Evolutionary conservation across 2,113 vertebrate species (phyloP).

Genomic region (Leucopsar rothschildi): DNA sequence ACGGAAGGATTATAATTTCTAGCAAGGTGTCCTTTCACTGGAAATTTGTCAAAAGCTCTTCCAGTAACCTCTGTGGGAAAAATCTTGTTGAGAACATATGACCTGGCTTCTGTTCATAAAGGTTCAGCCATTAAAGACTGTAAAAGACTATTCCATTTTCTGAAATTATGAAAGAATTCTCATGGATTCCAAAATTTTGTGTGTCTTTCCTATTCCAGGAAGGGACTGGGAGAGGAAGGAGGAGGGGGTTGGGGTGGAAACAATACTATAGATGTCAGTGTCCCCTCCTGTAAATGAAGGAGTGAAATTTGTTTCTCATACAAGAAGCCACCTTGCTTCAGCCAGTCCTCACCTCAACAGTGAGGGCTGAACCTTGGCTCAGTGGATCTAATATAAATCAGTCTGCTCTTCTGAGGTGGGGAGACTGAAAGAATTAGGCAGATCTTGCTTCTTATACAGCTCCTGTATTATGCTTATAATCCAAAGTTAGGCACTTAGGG

Average conservation of each 20-base stretch:
- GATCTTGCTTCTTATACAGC: neutral
- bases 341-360: neutral
- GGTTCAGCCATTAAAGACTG: neutral
- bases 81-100: neutral
- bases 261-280: neutral
- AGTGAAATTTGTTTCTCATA: neutral
- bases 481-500: neutral
- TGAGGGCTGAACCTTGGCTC: neutral
- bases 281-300: neutral
- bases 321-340: neutral
- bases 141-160: neutral
- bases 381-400: neutral
- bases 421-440: neutral
- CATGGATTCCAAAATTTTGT: neutral
- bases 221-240: neutral
- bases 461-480: neutral
- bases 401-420: neutral
- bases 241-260: neutral
- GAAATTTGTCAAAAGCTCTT: neutral
- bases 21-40: neutral
- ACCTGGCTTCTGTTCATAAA: neutral
- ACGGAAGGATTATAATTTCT: neutral
- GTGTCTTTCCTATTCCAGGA: neutral
- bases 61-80: neutral
- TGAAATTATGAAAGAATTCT: neutral